Evolutionary conservation across 2,113 vertebrate species (phyloP).

Genomic region (Megaleporinus macrocephalus): DNA sequence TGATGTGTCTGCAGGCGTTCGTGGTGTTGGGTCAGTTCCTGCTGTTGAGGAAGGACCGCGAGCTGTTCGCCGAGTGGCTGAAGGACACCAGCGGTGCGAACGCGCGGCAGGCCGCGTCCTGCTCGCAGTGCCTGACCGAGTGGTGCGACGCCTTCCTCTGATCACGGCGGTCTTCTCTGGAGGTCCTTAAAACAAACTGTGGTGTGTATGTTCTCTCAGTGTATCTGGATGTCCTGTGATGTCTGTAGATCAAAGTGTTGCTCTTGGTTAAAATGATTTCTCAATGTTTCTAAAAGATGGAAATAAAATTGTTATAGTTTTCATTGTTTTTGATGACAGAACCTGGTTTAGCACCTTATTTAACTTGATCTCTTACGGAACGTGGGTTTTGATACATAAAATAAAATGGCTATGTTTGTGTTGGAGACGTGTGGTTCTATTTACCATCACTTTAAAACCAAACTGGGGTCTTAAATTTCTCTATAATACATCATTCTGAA

Average conservation of each 20-base stretch:
- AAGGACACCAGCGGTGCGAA: conserved; percentile 68
- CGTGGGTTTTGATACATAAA: too few relatives aligned
- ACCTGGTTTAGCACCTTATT: too few relatives aligned
- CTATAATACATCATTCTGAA: too few relatives aligned
- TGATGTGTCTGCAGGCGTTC: conserved; percentile 62
- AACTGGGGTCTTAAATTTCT: too few relatives aligned
- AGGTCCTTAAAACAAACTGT: neutral
- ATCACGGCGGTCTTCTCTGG: conserved; percentile 15
- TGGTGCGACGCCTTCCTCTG: conserved; percentile 76
- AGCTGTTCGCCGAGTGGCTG: conserved; percentile 75
- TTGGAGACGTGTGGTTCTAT: too few relatives aligned
- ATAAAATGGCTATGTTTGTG: too few relatives aligned
- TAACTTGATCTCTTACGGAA: too few relatives aligned
- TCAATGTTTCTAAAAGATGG: neutral
- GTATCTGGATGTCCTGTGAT: too few relatives aligned
- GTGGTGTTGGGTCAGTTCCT: conserved; percentile 76
- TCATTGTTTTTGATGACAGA: too few relatives aligned
- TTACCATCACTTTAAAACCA: too few relatives aligned
- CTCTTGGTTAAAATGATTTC: neutral
- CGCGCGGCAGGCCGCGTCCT: conserved; percentile 66
- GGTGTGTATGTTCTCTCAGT: neutral
- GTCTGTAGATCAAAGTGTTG: too few relatives aligned
- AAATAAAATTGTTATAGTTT: neutral
- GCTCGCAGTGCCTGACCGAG: conserved; percentile 70
- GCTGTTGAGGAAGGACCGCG: conserved; percentile 68